Evolutionary conservation across 1,140 invertebrate species (phyloP).

Genomic region (Ostrea denselamellosa): DNA sequence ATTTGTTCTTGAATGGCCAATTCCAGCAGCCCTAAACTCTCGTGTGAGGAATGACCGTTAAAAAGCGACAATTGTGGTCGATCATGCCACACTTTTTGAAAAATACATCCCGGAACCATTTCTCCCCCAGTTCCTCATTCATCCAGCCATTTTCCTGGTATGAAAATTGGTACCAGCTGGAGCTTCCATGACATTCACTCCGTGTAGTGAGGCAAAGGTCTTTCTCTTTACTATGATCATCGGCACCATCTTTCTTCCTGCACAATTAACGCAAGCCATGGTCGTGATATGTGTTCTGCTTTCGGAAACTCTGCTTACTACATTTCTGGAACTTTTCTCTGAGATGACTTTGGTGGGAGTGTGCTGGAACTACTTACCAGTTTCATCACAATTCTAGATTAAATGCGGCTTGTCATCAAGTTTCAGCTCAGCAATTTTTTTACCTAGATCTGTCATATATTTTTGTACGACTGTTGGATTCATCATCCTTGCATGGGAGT

Average conservation of each 20-base stretch:
- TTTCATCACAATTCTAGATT: constrained; percentile 50
- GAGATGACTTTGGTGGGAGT: constrained; percentile 27
- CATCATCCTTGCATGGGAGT: not conserved
- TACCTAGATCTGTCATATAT: constrained; percentile 18
- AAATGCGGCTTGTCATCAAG: constrained; percentile 8
- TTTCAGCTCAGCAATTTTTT: constrained; percentile 1
- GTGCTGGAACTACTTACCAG: constrained; percentile 46
- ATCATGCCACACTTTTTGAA: constrained; percentile 54
- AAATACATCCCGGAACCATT: constrained; percentile 57
- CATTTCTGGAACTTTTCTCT: constrained; percentile 47
- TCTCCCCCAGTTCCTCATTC: constrained; percentile 49
- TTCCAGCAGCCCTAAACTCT: constrained; percentile 49
- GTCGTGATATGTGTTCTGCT: constrained; percentile 50
- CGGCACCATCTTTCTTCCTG: constrained; percentile 49
- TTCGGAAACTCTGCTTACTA: constrained; percentile 23
- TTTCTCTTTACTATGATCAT: too few species aligned
- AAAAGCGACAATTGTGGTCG: constrained; percentile 53
- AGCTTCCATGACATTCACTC: too few species aligned
- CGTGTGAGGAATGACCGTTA: constrained; percentile 54
- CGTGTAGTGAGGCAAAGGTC: too few species aligned
- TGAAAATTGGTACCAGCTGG: constrained; percentile 47
- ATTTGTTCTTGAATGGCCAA: constrained; percentile 51
- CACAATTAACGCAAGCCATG: constrained; percentile 53
- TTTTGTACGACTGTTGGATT: not conserved
- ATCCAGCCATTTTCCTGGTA: constrained; percentile 58